Conservation (phyloP, 2,888 invertebrate species). For the Drosophila monieri region DNA sequence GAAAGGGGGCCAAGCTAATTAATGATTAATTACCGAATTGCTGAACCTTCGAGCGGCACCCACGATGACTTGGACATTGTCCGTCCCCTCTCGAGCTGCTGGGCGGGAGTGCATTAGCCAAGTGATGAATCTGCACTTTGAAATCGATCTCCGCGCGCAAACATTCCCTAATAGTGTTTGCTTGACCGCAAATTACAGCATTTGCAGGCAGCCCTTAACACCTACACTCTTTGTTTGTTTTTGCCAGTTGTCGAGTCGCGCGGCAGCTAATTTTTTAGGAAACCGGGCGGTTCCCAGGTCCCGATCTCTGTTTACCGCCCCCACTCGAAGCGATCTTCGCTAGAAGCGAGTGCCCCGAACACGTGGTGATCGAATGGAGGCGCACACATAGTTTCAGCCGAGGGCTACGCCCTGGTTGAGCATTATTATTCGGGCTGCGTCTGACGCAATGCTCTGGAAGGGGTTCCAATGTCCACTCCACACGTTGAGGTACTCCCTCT, state of each 20-base stretch:
- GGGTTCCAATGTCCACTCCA: slow-evolving; percentile 31
- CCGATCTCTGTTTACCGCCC: slow-evolving; percentile 3
- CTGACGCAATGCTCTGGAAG: slow-evolving; percentile 7
- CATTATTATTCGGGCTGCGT: slow-evolving; percentile 15
- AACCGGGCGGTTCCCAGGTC: slow-evolving; percentile 21
- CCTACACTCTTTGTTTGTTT: slow-evolving; percentile 24
- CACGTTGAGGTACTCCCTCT: neutral
- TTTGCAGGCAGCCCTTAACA: slow-evolving; percentile 12
- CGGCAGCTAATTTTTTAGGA: slow-evolving; percentile 20
- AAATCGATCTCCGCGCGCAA: slow-evolving; percentile 45
- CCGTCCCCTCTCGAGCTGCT: neutral
- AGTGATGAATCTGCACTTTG: slow-evolving; percentile 48
- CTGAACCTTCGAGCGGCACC: slow-evolving; percentile 11
- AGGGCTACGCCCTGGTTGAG: slow-evolving; percentile 15
- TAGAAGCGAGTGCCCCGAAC: slow-evolving; percentile 7
- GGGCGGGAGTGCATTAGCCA: slow-evolving; percentile 19
- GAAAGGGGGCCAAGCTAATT: slow-evolving; percentile 19
- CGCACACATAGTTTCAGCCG: neutral
- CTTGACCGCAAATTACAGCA: slow-evolving; percentile 31
- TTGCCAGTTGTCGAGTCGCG: slow-evolving; percentile 36
- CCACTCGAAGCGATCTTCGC: slow-evolving; percentile 9
- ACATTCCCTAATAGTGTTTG: slow-evolving; percentile 48
- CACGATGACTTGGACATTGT: slow-evolving; percentile 61
- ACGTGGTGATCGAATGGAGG: slow-evolving; percentile 21
- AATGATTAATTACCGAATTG: slow-evolving; percentile 36